Base-by-base conservation (phyloP, 2,888 invertebrate species). In the Apodemia zela region DNA sequence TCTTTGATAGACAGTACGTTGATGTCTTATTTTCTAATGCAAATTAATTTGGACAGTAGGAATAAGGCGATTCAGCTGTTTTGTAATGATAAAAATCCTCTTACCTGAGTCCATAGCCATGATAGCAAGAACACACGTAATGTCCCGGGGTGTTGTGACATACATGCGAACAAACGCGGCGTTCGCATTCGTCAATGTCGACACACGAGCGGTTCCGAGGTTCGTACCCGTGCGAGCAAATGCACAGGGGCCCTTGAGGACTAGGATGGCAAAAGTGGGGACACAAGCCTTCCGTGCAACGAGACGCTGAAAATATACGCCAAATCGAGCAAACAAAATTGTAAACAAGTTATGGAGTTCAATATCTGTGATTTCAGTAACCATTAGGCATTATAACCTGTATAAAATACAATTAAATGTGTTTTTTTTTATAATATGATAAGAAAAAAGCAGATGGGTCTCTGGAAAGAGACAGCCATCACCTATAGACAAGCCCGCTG, bases 141-240 rank as follows among this genome's bases (percentile, higher is more conserved):
- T 93, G 88, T 0, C 94, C 94, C 0, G 77, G 80, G 0, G 78
- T 75, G 71, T 95, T 94, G 35, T 74, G 73, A 75, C 95, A 95
- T 0, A 89, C 72, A 74, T 97, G 97, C 4, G 95, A 93, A 76
- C 97, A 97, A 0, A 85, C 84, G 17, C 89, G 84, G 2, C 77
- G 70, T 2, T 78, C 69, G 74, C 98, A 98, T 82, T 97, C 97
- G 73, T 97, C 92, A 0, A 95, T 84, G 75, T 97, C 96, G 15
- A 76, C 76, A 71, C 97, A 97, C 93, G 25, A 84, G 81, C 59
- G 78, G 82, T 38, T 92, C 91, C 0, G 79, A 73, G 2, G 77
- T 76, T 45, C 94, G 77, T 92, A 95, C 1, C 96, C 97, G 0
- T 73, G 69, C 1, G 81, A 77, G 73, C 97, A 97, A 0, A 78